A percentile compares a stretch with the other conserved stretches of the same genome.
phyloP scores from a whole-genome alignment of 2,113 vertebrate genomes.

The Peromyscus maniculatus region DNA sequence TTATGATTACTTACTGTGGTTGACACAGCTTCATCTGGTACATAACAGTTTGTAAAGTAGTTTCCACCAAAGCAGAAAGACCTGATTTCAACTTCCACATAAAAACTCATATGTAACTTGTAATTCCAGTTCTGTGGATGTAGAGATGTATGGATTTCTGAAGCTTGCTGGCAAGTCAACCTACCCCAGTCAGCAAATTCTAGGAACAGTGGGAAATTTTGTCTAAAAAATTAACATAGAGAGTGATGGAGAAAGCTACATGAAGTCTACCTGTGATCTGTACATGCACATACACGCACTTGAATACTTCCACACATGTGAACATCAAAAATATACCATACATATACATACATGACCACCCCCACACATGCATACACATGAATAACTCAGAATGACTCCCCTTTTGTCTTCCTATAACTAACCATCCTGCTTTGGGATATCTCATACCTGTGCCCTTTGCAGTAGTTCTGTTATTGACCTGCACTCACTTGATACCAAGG shows the following conservation, averaged over 20 bases:
- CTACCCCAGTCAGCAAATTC: neutral
- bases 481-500: accelerated
- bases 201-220: neutral
- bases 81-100: neutral
- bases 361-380: neutral
- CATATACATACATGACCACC: neutral
- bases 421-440: neutral
- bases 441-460: accelerated
- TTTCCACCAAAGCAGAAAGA: neutral
- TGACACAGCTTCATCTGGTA: too few species aligned
- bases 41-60: too few species aligned
- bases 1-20: too few species aligned
- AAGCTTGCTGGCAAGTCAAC: neutral
- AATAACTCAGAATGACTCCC: neutral
- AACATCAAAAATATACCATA: neutral
- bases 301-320: neutral
- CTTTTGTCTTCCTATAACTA: neutral
- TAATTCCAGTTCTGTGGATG: neutral
- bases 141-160: neutral
- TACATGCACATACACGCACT: neutral
- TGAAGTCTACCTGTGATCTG: neutral
- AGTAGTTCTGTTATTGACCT: accelerated
- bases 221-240: neutral
- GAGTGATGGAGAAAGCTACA: neutral
- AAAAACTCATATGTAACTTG: neutral